phyloP scores from a whole-genome alignment of 2,113 vertebrate genomes.

The Okapia johnstoni region DNA sequence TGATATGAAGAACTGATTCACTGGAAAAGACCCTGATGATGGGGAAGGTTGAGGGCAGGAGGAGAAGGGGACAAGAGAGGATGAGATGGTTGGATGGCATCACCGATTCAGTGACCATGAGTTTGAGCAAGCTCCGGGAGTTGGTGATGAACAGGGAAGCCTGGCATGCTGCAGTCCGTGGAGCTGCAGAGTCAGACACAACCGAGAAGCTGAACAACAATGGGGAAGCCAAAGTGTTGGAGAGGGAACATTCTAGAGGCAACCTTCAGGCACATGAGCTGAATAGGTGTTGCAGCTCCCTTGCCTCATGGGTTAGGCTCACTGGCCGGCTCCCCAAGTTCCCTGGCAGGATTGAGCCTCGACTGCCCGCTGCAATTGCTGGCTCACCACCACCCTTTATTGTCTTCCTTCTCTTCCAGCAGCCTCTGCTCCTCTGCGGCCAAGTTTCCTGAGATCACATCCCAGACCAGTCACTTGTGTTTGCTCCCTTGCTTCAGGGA shows the following conservation, averaged over 20 bases:
- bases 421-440: background rate
- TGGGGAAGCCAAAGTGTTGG: background rate
- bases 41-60: background rate
- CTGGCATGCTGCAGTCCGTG: background rate
- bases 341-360: background rate
- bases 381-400: background rate
- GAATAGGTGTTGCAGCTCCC: background rate
- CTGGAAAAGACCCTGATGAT: background rate
- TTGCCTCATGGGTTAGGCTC: background rate
- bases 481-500: background rate
- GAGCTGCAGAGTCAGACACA: background rate
- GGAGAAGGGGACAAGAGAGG: background rate
- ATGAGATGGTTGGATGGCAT: background rate
- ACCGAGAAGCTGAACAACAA: background rate
- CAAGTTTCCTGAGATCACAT: background rate
- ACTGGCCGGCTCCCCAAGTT: background rate
- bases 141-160: background rate
- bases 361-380: fast-evolving
- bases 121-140: background rate
- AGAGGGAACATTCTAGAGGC: background rate
- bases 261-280: background rate
- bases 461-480: background rate
- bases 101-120: background rate
- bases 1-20: background rate
- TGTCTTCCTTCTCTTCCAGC: background rate